phyloP scores from a whole-genome alignment of 1,140 invertebrate species.

The Thereuonema tuberculata region DNA sequence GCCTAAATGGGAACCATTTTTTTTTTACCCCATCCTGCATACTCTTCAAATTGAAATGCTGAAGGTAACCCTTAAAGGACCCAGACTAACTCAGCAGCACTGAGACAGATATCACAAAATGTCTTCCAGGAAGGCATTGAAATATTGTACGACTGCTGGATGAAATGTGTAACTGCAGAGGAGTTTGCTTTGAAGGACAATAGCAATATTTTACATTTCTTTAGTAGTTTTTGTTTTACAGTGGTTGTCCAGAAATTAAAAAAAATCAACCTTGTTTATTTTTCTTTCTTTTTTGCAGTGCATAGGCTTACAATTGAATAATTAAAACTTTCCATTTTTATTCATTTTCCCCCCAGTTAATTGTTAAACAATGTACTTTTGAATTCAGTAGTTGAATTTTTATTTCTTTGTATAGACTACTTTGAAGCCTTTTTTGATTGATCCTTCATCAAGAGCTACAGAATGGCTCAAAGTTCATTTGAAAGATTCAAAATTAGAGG shows the following conservation, averaged over 20 bases:
- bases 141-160: background rate
- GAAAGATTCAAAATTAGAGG: constrained; percentile 48
- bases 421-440: constrained; percentile 60
- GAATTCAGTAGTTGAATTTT: no score
- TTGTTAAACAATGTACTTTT: no score
- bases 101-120: background rate
- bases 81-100: background rate
- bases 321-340: no score
- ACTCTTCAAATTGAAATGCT: no score
- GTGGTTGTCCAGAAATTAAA: background rate
- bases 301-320: background rate
- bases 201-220: no score
- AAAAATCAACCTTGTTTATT: background rate
- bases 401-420: constrained; percentile 33
- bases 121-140: background rate
- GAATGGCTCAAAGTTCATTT: constrained; percentile 67
- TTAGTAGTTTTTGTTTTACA: background rate
- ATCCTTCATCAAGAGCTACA: constrained; percentile 70
- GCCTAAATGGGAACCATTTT: no score
- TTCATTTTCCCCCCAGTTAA: no score
- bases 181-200: background rate
- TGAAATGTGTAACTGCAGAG: background rate
- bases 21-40: no score
- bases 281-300: background rate
- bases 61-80: no score